phyloP scores from a whole-genome alignment of 2,797 vertebrate genomes.

The Xiphophorus birchmanni region DNA sequence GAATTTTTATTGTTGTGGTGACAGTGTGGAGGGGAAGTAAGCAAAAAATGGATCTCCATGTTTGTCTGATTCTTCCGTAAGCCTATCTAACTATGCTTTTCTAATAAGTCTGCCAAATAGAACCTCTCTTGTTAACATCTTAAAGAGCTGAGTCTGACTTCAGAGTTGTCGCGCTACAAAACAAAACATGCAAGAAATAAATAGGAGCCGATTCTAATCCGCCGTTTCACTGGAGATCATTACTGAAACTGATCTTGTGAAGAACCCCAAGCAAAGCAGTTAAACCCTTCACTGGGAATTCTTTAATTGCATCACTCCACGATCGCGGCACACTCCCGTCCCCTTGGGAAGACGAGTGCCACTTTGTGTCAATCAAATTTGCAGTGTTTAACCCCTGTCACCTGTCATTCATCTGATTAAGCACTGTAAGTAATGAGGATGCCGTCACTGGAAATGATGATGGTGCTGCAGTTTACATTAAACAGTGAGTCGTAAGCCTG shows the following conservation, averaged over 20 bases:
- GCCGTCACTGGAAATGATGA: slow-evolving; percentile 31
- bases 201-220: slow-evolving; percentile 44
- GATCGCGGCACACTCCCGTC: slow-evolving; percentile 53
- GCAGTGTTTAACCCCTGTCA: slow-evolving; percentile 61
- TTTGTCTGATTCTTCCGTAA: neutral
- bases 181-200: slow-evolving; percentile 27
- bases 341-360: slow-evolving; percentile 45
- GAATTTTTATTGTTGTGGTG: neutral
- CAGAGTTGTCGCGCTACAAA: neutral
- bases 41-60: neutral
- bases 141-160: neutral
- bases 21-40: neutral
- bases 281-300: slow-evolving; percentile 54
- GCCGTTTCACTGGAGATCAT: slow-evolving; percentile 21
- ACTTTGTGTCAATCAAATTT: slow-evolving; percentile 67
- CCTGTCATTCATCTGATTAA: slow-evolving; percentile 70
- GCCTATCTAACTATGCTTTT: neutral
- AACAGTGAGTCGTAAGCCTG: neutral
- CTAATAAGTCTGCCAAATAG: neutral
- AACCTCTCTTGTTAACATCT: neutral
- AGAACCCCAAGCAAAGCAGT: slow-evolving; percentile 43
- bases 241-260: slow-evolving; percentile 32
- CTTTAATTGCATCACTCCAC: slow-evolving; percentile 71
- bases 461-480: slow-evolving; percentile 23
- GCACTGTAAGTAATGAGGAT: slow-evolving; percentile 45